phyloP scores from a whole-genome alignment of 2,888 invertebrate species.

The Tipula vernalis region DNA sequence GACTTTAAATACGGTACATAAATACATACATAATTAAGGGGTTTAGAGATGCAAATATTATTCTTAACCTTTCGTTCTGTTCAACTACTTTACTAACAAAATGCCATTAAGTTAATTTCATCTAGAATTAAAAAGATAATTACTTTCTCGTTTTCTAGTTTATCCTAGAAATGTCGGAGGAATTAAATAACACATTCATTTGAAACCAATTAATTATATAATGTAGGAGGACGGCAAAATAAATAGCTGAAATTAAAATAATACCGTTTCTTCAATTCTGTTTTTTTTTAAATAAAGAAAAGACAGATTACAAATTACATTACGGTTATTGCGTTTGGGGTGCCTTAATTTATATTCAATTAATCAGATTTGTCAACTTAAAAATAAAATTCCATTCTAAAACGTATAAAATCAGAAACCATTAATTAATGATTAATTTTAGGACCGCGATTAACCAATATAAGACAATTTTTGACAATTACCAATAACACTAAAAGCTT shows the following conservation, averaged over 20 bases:
- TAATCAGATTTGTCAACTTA: neutral
- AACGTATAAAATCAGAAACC: neutral
- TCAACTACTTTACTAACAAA: neutral
- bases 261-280: neutral
- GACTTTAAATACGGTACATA: neutral
- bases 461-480: neutral
- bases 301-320: neutral
- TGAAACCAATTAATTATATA: neutral
- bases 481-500: neutral
- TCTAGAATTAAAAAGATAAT: neutral
- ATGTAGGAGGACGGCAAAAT: neutral
- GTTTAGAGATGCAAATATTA: neutral
- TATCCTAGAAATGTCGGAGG: neutral
- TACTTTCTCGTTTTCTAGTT: neutral
- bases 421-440: neutral
- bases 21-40: neutral
- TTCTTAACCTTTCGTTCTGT: neutral
- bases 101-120: neutral
- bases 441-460: neutral
- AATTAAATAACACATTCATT: neutral
- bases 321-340: neutral
- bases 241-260: neutral
- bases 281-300: neutral
- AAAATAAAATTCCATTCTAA: neutral
- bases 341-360: neutral